These are phyloP conservation scores for Paramormyrops kingsleyae DNA, from an alignment of 2,113 vertebrate species.

Conservation along the genomic window DNA sequence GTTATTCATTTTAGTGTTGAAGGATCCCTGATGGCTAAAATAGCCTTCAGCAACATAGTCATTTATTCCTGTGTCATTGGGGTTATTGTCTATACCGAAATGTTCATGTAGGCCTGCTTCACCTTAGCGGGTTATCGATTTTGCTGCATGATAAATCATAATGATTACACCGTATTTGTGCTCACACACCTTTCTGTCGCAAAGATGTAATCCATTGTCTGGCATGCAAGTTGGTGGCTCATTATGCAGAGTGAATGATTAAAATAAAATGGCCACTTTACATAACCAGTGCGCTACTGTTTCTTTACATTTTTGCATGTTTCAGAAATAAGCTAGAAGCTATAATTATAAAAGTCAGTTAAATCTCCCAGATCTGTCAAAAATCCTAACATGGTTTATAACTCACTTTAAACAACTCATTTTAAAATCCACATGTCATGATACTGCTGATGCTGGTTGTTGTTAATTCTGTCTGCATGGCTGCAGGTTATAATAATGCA, in stretches of 20 bases:
- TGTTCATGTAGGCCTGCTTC: not conserved
- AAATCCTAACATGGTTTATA: not conserved
- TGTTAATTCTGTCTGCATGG: not conserved
- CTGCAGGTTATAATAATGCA: not conserved
- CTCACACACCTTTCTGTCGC: not conserved
- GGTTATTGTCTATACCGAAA: not conserved
- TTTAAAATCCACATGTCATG: not conserved
- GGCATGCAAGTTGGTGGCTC: not conserved
- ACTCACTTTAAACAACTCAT: not conserved
- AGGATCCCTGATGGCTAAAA: not conserved
- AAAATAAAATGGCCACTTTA: not conserved
- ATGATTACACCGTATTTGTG: not conserved
- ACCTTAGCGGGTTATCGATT: not conserved
- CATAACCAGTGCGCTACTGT: not conserved
- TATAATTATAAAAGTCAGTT: not conserved
- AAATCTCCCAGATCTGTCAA: not conserved
- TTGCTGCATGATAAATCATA: not conserved
- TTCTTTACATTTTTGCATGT: not conserved
- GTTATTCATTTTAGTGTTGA: not conserved
- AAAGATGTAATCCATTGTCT: not conserved
- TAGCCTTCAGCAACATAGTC: not conserved
- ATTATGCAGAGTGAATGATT: not conserved
- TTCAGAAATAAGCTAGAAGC: not conserved
- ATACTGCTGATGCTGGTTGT: not conserved
- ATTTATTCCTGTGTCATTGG: not conserved